These are phyloP conservation scores for Rhagium mordax DNA, from an alignment of 2,888 invertebrate species.

Conservation along the genomic window DNA sequence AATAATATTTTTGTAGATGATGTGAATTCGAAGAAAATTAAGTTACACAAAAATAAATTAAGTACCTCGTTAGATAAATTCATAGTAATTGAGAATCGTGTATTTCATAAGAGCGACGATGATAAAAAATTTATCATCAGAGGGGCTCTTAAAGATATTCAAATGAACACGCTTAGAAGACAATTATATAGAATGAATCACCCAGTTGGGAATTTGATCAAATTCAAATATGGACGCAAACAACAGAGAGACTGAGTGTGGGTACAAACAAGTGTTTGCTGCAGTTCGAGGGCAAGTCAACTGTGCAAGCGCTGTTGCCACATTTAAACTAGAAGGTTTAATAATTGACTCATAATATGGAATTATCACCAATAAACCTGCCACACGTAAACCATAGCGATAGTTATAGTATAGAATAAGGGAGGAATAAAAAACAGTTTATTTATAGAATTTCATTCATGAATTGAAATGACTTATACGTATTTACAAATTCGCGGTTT, in stretches of 20 bases:
- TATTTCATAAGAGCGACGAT: not conserved
- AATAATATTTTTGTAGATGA: too few species aligned
- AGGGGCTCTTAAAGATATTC: not conserved
- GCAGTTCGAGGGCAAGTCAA: constrained; percentile 27
- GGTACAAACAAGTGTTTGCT: constrained; percentile 25
- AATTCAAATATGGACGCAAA: constrained; percentile 27
- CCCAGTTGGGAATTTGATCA: constrained; percentile 10
- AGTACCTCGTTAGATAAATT: too few species aligned
- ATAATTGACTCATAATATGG: not conserved
- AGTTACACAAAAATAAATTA: too few species aligned
- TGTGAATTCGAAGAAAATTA: too few species aligned
- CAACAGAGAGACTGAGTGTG: constrained; percentile 30
- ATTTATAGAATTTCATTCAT: not conserved
- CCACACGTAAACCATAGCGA: not conserved
- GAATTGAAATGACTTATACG: not conserved
- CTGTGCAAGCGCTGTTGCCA: constrained; percentile 15
- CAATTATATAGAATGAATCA: constrained; percentile 28
- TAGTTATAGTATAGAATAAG: not conserved
- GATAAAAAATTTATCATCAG: not conserved
- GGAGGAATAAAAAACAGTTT: not conserved
- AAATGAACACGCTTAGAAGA: constrained; percentile 1
- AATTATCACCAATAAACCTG: not conserved
- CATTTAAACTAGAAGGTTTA: not conserved
- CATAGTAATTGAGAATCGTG: too few species aligned
- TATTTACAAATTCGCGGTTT: not conserved